Base-by-base conservation (phyloP, 2,888 invertebrate genomes). In the Neoscelio sp. region DNA sequence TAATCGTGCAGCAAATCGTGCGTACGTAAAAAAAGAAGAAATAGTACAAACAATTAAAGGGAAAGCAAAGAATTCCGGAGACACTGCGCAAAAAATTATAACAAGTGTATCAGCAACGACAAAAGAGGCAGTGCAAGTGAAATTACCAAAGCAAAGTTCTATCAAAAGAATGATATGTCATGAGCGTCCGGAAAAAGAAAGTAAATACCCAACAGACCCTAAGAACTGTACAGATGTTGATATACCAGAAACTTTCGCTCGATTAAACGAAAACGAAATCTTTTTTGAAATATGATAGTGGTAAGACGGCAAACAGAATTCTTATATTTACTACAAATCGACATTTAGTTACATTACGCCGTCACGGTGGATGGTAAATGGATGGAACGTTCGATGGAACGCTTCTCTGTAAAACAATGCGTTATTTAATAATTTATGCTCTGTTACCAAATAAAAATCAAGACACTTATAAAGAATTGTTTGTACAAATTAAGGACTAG, bases 281-380 rank as follows among this genome's bases (percentile, higher is more conserved):
- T 1, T 44, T 44, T 44, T 44, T 44, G 10, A 44, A 44, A 10
- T 44, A 44, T 8, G 44, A 44, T 44, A 44, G 44, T 8, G 44
- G 44, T n/a, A 3, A 44, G 23, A 20, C 20, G 20, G 10, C n/a
- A 20, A 10, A 20, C 2, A 44, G 44, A 44, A 44, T 44, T 6
- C 10, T 44, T 3, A 44, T 44, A 44, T 23, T 44, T 44, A 44
- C 44, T 23, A 10, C 44, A 1, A 44, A 23, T 1, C 23, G 10
- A 0, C 20, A 44, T 44, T 10, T 44, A 23, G 40, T 17, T 2
- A 20, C 10, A 44, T 10, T 44, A 44, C 2, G 23, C 3, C 12
- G n/a, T 26, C 40, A 33, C 30, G 44, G 15, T n/a, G n/a, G n/a
- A n/a, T n/a, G n/a, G n/a, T n/a, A n/a, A n/a, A n/a, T n/a, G n/a